These are phyloP conservation scores for Cariama cristata DNA, from an alignment of 2,113 vertebrate genomes.

Conservation along the genomic window DNA sequence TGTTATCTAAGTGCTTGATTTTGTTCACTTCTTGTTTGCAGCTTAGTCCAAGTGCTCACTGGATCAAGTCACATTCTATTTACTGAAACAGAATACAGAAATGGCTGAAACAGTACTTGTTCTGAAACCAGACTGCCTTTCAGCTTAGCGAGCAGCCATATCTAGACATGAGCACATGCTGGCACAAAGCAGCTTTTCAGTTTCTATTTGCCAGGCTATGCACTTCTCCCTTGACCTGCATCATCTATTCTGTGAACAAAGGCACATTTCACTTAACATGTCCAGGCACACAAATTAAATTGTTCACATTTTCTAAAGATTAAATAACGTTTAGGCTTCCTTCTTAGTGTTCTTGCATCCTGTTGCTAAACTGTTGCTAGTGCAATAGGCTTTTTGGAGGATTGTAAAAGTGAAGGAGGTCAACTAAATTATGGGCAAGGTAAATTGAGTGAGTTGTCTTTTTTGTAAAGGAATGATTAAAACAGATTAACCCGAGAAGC, in stretches of 20 bases:
- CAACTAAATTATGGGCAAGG: not conserved
- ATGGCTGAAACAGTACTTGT: not conserved
- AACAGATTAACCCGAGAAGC: not conserved
- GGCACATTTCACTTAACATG: not conserved
- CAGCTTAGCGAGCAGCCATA: not conserved
- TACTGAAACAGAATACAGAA: not conserved
- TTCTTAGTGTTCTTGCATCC: not conserved
- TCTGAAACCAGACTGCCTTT: not conserved
- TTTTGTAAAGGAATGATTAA: not conserved
- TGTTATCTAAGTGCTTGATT: not conserved
- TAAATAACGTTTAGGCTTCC: not conserved
- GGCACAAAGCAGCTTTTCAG: not conserved
- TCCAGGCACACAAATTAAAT: not conserved
- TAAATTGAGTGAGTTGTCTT: not conserved
- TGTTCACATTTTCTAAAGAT: not conserved
- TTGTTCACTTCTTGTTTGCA: not conserved
- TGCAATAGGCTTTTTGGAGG: not conserved
- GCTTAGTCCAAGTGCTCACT: not conserved
- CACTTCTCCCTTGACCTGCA: not conserved
- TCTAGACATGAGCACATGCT: not conserved
- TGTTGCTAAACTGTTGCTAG: not conserved
- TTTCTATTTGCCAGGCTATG: not conserved
- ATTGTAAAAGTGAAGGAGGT: not conserved
- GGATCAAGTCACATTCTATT: not conserved
- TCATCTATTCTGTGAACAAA: not conserved